Base-by-base conservation (phyloP, 2,888 invertebrate genomes). In the Drosophila eohydei region DNA sequence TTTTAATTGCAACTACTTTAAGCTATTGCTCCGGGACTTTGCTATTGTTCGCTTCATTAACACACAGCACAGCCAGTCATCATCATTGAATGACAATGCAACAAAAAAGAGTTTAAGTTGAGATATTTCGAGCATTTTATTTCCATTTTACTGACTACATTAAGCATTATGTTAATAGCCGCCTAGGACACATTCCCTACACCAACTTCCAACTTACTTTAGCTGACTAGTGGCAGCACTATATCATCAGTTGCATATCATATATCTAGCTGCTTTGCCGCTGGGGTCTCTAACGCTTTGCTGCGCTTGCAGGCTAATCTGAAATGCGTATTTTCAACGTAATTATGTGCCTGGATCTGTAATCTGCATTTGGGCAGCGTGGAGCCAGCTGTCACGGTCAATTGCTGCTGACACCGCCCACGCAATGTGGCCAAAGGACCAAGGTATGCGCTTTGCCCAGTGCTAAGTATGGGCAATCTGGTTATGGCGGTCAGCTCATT, bases 1-100 rank as follows among this genome's bases (percentile, higher is more conserved):
- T 84, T 84, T 84, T 88, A 88, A 84, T 88, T 88, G 87, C 78
- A 73, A 69, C 61, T 75, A 75, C 84, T 64, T 80, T 82, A 51
- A 34, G 63, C 52, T 50, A 66, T 58, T 63, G 71, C 65, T 43
- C 30, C 36, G 56, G 71, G 63, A 70, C 62, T 68, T 68, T 44
- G 38, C 36, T 41, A 63, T 81, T 67, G 66, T 55, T 51, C 69
- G 88, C 84, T 71, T 84, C 85, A 84, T 82, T 82, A 75, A 72
- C 72, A 55, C 51, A 48, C 60, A 60, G 52, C 71, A 57, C 48
- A 60, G 41, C 43, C 50, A 32, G 65, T 38, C 48, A 64, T 69
- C 71, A 69, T 67, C 76, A 67, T 65, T 72, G 70, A 56, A 61
- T 65, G 64, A 6, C 78, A 81, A 72, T 78, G 71, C 30, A 50